phyloP scores from a whole-genome alignment of 2,113 vertebrate species.

The Malurus elegans region DNA sequence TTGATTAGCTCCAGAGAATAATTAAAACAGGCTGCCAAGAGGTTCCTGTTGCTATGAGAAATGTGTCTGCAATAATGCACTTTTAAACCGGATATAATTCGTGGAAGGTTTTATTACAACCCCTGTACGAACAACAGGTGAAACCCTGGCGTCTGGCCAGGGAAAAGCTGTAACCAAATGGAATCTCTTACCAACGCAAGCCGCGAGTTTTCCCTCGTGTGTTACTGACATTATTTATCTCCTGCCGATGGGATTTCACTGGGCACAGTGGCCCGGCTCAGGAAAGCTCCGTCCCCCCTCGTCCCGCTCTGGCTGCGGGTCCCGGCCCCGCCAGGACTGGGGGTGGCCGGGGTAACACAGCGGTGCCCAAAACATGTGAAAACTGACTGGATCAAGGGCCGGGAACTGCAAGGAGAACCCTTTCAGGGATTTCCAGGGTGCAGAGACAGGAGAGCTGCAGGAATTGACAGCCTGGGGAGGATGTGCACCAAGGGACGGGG shows the following conservation, averaged over 20 bases:
- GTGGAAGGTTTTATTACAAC: neutral
- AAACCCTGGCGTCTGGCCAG: neutral
- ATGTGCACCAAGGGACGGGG: neutral
- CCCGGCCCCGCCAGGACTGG: too few species aligned
- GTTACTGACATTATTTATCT: too few species aligned
- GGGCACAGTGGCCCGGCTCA: accelerated
- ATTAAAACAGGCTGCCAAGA: neutral
- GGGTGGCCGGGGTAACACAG: too few species aligned
- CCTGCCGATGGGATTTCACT: accelerated
- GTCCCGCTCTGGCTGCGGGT: neutral
- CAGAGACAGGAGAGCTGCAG: neutral
- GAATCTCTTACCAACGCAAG: accelerated
- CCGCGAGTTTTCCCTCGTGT: accelerated
- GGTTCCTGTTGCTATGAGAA: neutral
- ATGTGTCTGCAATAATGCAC: neutral
- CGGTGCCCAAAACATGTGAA: accelerated
- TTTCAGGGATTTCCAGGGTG: neutral
- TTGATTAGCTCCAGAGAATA: neutral
- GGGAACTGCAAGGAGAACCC: neutral
- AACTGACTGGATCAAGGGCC: too few species aligned
- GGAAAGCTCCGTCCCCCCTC: neutral
- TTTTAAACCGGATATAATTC: neutral
- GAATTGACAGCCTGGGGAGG: neutral
- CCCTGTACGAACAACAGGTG: neutral
- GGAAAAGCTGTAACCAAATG: neutral